A percentile compares a stretch with the other conserved stretches of the same genome.
Evolutionary conservation across 1,140 invertebrate genomes (phyloP).

Genomic region (Bursaphelenchus mucronatus): DNA sequence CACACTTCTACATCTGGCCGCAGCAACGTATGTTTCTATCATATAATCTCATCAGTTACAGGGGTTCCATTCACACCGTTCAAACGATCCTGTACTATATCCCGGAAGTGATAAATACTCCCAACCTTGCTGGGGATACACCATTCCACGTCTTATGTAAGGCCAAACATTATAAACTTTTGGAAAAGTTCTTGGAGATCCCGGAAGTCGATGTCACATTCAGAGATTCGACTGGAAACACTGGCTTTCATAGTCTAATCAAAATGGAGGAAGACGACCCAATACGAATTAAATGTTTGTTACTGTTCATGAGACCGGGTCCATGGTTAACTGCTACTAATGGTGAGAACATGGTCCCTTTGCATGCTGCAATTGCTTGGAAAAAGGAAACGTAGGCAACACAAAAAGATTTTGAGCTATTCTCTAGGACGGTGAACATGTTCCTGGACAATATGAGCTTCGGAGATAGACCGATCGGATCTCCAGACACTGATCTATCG

Average conservation of each 20-base stretch:
- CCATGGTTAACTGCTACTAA: too few species aligned
- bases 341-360: too few species aligned
- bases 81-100: neutral
- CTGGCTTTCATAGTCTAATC: conserved; percentile 1
- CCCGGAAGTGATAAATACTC: neutral
- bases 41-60: too few species aligned
- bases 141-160: neutral
- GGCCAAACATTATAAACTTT: neutral
- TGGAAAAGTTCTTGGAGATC: neutral
- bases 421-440: too few species aligned
- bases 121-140: neutral
- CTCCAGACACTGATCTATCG: neutral
- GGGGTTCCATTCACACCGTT: too few species aligned
- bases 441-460: too few species aligned
- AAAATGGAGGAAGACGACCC: neutral
- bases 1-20: neutral
- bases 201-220: neutral
- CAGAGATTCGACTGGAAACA: neutral
- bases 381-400: too few species aligned
- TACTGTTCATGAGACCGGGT: neutral
- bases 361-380: too few species aligned
- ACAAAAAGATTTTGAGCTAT: too few species aligned
- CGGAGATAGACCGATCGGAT: too few species aligned
- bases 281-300: neutral
- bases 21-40: too few species aligned